Conservation (phyloP, 2,888 invertebrate species). For the Netelia melanura region DNA sequence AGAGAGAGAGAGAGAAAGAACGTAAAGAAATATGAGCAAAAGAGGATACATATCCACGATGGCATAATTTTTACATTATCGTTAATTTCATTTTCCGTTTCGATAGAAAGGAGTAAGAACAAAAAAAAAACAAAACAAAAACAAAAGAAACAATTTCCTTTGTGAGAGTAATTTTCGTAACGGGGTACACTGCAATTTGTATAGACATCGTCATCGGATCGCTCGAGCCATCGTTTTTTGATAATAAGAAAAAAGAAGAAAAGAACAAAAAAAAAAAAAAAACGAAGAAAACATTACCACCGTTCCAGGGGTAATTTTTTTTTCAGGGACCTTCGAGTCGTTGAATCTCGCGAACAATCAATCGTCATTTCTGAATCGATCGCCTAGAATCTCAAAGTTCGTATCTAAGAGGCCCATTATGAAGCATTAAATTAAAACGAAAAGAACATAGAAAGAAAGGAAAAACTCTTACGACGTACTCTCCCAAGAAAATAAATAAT, state of each 20-base stretch:
- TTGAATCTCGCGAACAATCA: constrained; percentile 54
- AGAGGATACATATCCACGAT: constrained; percentile 71
- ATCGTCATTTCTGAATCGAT: constrained; percentile 27
- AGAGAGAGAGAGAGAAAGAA: constrained; percentile 10
- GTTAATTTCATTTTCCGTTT: constrained; percentile 41
- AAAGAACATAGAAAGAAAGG: constrained; percentile 14
- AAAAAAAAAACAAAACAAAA: neutral
- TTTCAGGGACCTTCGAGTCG: constrained; percentile 45
- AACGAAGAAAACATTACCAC: constrained; percentile 12
- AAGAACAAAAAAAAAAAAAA: constrained; percentile 11
- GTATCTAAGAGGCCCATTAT: constrained; percentile 15
- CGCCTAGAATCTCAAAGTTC: constrained; percentile 9
- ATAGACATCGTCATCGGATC: constrained; percentile 54
- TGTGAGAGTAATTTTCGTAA: constrained; percentile 48
- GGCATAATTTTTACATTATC: constrained; percentile 40
- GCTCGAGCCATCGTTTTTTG: constrained; percentile 55
- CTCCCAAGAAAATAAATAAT: neutral
- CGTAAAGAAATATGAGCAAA: constrained; percentile 40
- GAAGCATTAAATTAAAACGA: constrained; percentile 18
- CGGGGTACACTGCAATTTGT: constrained; percentile 28
- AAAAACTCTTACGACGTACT: constrained; percentile 35
- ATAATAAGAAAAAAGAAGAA: constrained; percentile 50
- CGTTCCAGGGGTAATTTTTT: constrained; percentile 40
- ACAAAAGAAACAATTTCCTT: neutral
- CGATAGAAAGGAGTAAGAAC: neutral